phyloP scores from a whole-genome alignment of 2,113 vertebrate genomes.

The Zosterops hypoxanthus region DNA sequence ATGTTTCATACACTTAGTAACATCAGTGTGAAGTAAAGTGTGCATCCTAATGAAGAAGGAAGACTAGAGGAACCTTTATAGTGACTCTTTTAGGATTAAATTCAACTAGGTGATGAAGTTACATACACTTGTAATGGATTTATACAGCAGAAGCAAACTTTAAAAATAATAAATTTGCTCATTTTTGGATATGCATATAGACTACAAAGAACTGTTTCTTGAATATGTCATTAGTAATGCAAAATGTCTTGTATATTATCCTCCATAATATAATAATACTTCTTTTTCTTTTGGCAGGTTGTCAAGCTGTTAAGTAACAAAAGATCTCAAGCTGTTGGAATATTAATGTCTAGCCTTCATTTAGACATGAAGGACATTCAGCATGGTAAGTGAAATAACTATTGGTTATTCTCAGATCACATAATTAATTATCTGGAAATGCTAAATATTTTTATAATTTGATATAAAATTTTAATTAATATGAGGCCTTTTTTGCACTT shows the following conservation, averaged over 20 bases:
- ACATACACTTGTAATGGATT: not conserved
- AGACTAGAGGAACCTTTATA: not conserved
- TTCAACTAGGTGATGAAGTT: not conserved
- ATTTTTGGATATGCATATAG: not conserved
- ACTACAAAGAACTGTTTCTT: not conserved
- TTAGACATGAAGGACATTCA: slow-evolving; percentile 98
- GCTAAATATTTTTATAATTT: not conserved
- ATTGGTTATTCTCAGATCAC: not conserved
- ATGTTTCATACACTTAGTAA: slow-evolving; percentile 15
- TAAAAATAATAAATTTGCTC: not conserved
- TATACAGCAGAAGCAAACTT: not conserved
- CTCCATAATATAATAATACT: slow-evolving; percentile 6
- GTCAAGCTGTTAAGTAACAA: slow-evolving; percentile 96
- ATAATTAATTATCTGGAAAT: not conserved
- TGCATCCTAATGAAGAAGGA: not conserved
- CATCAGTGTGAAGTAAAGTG: not conserved
- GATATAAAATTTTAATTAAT: not conserved
- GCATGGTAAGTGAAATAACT: slow-evolving; percentile 82
- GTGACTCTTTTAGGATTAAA: not conserved
- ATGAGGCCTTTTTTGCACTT: not conserved
- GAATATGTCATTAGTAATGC: not conserved
- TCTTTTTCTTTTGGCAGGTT: slow-evolving; percentile 77
- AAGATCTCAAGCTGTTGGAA: slow-evolving; percentile 96
- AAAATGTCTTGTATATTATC: not conserved
- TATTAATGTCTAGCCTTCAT: slow-evolving; percentile 97